Evolutionary conservation across 2,113 vertebrate genomes (phyloP), one percentile per base, ranked within the genome.

Genomic region (Fulmarus glacialis): DNA sequence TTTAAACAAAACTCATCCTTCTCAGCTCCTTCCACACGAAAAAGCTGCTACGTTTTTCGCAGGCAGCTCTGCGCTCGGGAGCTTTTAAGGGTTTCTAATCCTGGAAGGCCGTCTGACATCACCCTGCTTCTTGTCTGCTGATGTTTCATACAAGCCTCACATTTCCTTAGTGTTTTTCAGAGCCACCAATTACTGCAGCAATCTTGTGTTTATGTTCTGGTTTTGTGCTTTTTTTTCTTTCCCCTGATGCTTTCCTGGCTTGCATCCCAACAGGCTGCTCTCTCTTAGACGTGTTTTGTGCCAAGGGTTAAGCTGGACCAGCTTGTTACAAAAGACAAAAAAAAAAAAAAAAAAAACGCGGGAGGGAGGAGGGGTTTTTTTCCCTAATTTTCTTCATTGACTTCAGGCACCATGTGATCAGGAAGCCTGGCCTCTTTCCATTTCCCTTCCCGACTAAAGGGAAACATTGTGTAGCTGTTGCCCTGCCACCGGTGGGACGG

Each of bases 61-160:
- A 47, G 94, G 82, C 95, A 89, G 95, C 93, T 70, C 96, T 9
- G 78, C 0, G 13, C 97, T 97, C 40, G 0, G 93, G 97, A 98
- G 99, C 99, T 99, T 99, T 99, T 99, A 99, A 99, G 99, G 99
- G 99, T 98, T 99, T 99, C 99, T 99, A 99, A 99, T 99, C 99
- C 99, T 99, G 99, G 99, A 98, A 98, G 98, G 98, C 96, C 83
- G 66, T 95, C 98, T 99, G 99, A 99, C 99, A 99, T 99, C 99
- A 99, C 97, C 96, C 97, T 94, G 93, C 95, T 98, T 98, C 98
- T 98, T 97, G 98, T 99, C 99, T 98, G 98, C 98, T 97, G 98
- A 99, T 99, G 98, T 98, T 98, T 98, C 98, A 96, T 98, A 99
- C 98, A 98, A 98, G 97, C 97, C 98, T 98, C 99, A 99, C 98